phyloP scores from a whole-genome alignment of 2,888 invertebrate genomes.

The Rhamphomyia laevipes region DNA sequence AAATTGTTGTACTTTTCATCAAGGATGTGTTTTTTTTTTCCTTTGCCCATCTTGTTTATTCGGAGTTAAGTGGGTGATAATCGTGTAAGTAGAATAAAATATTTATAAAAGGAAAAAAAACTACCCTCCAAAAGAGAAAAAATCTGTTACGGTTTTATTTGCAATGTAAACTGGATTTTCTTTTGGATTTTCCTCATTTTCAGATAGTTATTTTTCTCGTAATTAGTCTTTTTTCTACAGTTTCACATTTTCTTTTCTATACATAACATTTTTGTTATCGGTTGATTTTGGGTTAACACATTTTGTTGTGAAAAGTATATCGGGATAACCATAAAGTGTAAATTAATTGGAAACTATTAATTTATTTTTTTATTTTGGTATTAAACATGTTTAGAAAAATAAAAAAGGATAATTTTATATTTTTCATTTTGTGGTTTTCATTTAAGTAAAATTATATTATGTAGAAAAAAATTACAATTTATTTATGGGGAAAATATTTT shows the following conservation, averaged over 20 bases:
- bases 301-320: not conserved
- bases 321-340: too few species aligned
- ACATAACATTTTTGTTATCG: not conserved
- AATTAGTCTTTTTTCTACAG: not conserved
- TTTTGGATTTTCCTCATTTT: conserved; percentile 1
- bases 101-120: not conserved
- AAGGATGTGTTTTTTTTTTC: not conserved
- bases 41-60: conserved; percentile 5
- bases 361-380: too few species aligned
- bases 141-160: conserved; percentile 7
- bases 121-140: not conserved
- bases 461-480: too few species aligned
- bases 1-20: not conserved
- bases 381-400: too few species aligned
- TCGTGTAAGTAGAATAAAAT: conserved; percentile 13
- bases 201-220: conserved; percentile 1
- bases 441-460: too few species aligned
- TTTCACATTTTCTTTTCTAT: not conserved
- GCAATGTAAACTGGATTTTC: not conserved
- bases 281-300: not conserved
- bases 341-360: too few species aligned
- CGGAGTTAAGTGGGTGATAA: conserved; percentile 13
- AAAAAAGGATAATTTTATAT: too few species aligned
- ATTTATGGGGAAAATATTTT: too few species aligned
- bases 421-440: too few species aligned